These are phyloP conservation scores for Dolichopus griseipennis DNA, from an alignment of 2,888 invertebrate species.

Conservation along the genomic window DNA sequence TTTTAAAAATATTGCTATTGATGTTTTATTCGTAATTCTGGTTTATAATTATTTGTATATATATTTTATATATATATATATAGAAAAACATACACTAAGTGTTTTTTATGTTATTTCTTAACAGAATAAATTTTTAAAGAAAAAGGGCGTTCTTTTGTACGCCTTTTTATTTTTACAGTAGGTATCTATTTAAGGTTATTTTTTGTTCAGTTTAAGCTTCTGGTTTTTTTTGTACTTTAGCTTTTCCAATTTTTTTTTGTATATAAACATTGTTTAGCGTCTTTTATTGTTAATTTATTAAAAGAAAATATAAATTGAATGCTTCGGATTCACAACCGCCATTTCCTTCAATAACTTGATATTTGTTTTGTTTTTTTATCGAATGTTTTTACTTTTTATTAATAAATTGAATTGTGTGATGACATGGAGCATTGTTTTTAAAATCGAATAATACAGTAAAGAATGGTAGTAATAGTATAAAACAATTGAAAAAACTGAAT, in stretches of 20 bases:
- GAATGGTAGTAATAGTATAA: too few species aligned
- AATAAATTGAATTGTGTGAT: too few species aligned
- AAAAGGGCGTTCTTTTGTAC: neutral
- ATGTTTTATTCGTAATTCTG: neutral
- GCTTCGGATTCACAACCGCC: neutral
- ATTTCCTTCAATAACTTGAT: neutral
- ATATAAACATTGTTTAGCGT: neutral
- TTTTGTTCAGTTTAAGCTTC: neutral
- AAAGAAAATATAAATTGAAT: neutral
- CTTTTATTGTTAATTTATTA: neutral
- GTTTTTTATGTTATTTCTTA: neutral
- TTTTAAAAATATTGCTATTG: too few species aligned
- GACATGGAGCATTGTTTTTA: too few species aligned
- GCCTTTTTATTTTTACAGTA: neutral
- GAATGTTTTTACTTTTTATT: too few species aligned
- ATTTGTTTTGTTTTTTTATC: too few species aligned
- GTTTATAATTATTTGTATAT: neutral
- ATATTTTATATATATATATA: too few species aligned
- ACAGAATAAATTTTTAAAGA: neutral
- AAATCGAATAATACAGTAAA: too few species aligned
- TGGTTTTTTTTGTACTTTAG: neutral
- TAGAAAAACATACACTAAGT: neutral
- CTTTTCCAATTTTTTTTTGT: neutral
- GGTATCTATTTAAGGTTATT: neutral
- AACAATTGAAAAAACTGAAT: too few species aligned